Conservation (phyloP, 2,888 invertebrate genomes). For the Bibio marci region DNA sequence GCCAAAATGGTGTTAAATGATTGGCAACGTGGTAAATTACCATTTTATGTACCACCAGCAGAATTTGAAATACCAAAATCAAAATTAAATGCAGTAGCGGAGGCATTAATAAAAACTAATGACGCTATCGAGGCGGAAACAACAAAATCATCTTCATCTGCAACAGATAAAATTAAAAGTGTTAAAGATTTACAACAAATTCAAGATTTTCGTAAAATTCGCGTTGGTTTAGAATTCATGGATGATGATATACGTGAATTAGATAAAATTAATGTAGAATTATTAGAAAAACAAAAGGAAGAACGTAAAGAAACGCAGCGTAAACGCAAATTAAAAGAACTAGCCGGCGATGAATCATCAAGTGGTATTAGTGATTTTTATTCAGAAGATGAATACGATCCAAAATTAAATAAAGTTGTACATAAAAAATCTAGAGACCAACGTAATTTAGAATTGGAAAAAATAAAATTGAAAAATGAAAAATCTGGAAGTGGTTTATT, state of each 20-base stretch:
- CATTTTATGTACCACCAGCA: slow-evolving; percentile 81
- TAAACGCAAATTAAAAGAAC: slow-evolving; percentile 20
- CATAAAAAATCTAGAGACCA: slow-evolving; percentile 17
- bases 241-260: slow-evolving; percentile 34
- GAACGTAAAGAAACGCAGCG: slow-evolving; percentile 20
- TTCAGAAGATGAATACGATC: slow-evolving; percentile 42
- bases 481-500: slow-evolving; percentile 38
- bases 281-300: slow-evolving; percentile 33
- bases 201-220: slow-evolving; percentile 72
- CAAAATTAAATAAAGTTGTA: slow-evolving; percentile 25
- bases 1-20: slow-evolving; percentile 95
- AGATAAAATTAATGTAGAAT: slow-evolving; percentile 36
- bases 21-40: slow-evolving; percentile 95
- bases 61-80: slow-evolving; percentile 55
- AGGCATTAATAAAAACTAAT: slow-evolving; percentile 10
- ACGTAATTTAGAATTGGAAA: slow-evolving; percentile 20
- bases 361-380: slow-evolving; percentile 50
- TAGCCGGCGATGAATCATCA: slow-evolving; percentile 26
- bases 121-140: slow-evolving; percentile 17
- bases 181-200: slow-evolving; percentile 31
- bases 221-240: slow-evolving; percentile 52
- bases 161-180: slow-evolving; percentile 30
- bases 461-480: slow-evolving; percentile 32
- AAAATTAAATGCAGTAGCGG: slow-evolving; percentile 15
- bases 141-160: slow-evolving; percentile 14